Conservation (phyloP, 64 coral and sea anemone genomes). For the Montipora efflorescens region DNA sequence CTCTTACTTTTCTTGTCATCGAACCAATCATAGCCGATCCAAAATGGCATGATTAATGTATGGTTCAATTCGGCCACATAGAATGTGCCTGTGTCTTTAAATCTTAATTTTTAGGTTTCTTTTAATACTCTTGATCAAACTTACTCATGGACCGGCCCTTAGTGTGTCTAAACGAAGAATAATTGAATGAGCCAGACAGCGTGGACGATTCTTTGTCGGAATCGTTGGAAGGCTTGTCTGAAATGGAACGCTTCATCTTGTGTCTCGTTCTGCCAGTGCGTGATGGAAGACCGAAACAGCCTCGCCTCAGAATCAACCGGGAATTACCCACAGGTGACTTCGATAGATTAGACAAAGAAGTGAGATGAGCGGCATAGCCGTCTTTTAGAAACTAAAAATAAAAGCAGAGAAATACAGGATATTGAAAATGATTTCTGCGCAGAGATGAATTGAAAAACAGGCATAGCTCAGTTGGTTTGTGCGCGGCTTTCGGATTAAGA, state of each 20-base stretch:
- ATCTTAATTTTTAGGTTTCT: neutral
- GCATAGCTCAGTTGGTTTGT: no score
- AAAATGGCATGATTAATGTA: neutral
- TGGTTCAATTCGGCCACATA: neutral
- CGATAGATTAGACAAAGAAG: constrained; percentile 64
- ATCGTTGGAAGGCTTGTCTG: constrained; percentile 67
- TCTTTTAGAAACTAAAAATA: constrained; percentile 84
- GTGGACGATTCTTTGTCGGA: constrained; percentile 47
- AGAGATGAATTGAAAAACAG: neutral
- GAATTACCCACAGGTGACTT: constrained; percentile 88
- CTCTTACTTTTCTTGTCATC: no score
- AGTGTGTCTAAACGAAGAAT: constrained; percentile 83
- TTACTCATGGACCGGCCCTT: constrained; percentile 66
- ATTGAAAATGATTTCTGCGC: neutral
- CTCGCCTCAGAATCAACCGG: constrained; percentile 81
- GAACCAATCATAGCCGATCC: no score
- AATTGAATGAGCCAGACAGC: constrained; percentile 78
- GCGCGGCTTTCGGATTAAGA: no score
- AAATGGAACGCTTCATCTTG: constrained; percentile 82
- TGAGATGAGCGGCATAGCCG: constrained; percentile 93
- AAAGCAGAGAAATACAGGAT: neutral
- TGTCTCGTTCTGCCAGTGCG: constrained; percentile 64
- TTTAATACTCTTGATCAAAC: constrained; percentile 52
- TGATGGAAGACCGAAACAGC: constrained; percentile 86
- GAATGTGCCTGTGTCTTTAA: neutral